Percentiles rank a stretch among this genome's conserved stretches.
Conservation (phyloP, 2,888 invertebrate species). For the Amblyteles armatorius region DNA sequence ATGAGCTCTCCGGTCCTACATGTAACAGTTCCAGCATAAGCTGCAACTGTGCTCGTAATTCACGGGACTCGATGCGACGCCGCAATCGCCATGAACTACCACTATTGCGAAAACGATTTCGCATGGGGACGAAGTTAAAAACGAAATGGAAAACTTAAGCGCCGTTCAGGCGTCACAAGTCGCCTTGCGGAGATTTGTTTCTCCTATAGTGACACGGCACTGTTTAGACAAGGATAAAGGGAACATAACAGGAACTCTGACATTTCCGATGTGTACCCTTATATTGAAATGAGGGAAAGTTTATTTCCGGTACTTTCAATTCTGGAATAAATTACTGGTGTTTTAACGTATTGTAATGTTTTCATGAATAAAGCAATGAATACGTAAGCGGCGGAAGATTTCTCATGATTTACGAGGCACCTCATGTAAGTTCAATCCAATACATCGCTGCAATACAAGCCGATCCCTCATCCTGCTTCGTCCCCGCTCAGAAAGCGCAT, state of each 20-base stretch:
- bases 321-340: conserved; percentile 13
- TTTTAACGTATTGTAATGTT: neutral
- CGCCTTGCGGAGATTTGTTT: neutral
- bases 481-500: neutral
- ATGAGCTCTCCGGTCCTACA: neutral
- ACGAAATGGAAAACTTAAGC: neutral
- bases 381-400: neutral
- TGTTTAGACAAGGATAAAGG: neutral
- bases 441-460: neutral
- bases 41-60: neutral
- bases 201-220: neutral
- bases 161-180: neutral
- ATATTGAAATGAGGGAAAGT: neutral
- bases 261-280: neutral
- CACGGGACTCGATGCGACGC: neutral
- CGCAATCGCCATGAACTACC: neutral
- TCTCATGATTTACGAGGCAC: conserved; percentile 8
- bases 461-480: neutral
- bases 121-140: neutral
- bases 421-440: conserved; percentile 21
- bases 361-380: conserved; percentile 16
- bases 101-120: neutral
- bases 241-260: neutral
- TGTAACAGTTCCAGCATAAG: neutral
- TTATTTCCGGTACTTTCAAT: neutral